Conservation (phyloP, 2,888 invertebrate species). For the Cacoxenus indagator region DNA sequence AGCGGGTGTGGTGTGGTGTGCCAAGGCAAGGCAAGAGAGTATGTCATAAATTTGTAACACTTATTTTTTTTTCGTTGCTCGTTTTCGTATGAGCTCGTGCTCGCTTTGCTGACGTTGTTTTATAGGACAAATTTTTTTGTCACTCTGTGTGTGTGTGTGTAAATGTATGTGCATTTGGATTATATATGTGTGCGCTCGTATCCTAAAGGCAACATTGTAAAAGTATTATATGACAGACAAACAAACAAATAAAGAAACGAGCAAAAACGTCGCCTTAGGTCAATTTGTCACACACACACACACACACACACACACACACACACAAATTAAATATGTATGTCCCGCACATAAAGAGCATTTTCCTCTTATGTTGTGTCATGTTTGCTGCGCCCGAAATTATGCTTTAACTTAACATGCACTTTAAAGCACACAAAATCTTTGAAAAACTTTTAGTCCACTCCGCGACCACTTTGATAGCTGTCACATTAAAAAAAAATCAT, state of each 20-base stretch:
- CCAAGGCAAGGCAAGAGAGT: conserved; percentile 17
- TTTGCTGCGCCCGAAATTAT: neutral
- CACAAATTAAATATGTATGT: neutral
- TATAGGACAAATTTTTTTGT: neutral
- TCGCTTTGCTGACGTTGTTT: conserved; percentile 26
- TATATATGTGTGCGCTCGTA: neutral
- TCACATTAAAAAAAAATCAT: neutral
- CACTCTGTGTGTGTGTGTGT: neutral
- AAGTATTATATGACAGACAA: conserved; percentile 12
- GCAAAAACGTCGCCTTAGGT: neutral
- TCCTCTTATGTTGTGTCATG: neutral
- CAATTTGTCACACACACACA: conserved; percentile 11
- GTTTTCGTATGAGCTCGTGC: conserved; percentile 1
- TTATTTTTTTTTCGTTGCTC: conserved; percentile 28
- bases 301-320: neutral
- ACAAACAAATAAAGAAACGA: conserved; percentile 15
- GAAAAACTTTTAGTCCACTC: neutral
- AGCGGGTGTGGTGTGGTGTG: no score
- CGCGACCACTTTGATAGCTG: neutral
- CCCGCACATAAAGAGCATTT: neutral
- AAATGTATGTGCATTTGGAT: neutral
- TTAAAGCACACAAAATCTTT: neutral
- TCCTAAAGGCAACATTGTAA: neutral
- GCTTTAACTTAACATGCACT: neutral
- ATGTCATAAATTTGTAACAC: conserved; percentile 62